Percentiles rank a stretch among this genome's conserved stretches.
These are phyloP conservation scores for western clawed frog (Xenopus tropicalis) DNA, from an alignment of 2,113 vertebrate species.

Conservation along the genomic window DNA sequence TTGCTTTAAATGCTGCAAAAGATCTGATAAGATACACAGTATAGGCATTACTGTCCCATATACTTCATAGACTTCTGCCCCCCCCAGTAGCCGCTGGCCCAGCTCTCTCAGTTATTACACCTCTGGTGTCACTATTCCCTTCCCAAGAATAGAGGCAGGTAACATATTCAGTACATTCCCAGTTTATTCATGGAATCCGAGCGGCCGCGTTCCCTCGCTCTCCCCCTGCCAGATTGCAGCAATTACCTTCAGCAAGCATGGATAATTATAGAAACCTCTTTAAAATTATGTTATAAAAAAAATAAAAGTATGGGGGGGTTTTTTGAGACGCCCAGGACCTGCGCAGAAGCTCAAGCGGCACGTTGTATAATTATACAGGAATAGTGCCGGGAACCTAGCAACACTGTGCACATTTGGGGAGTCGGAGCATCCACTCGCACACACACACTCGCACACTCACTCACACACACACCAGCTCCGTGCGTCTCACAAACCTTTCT, in stretches of 20 bases:
- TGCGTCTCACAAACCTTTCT: conserved; percentile 73
- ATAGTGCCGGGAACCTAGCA: conserved; percentile 69
- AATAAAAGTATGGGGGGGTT: no score
- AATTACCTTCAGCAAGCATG: background rate
- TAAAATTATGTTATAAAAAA: conserved; percentile 39
- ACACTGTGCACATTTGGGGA: conserved; percentile 62
- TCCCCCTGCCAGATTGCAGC: conserved; percentile 38
- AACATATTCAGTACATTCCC: background rate
- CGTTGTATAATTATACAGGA: conserved; percentile 58
- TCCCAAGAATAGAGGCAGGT: background rate
- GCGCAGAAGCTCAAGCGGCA: conserved; percentile 47
- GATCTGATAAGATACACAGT: no score
- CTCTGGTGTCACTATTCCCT: background rate
- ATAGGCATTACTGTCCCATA: no score
- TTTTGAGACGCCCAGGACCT: conserved; percentile 54
- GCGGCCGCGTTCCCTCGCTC: conserved; percentile 20
- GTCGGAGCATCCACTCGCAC: conserved; percentile 52
- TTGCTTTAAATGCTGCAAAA: no score
- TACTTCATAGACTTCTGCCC: no score
- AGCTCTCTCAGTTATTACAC: no score
- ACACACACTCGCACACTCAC: conserved; percentile 57
- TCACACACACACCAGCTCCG: background rate
- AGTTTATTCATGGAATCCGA: conserved; percentile 1
- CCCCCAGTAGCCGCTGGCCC: no score
- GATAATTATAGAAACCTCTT: conserved; percentile 39